phyloP scores from a whole-genome alignment of 2,113 vertebrate genomes.

The Ciconia maguari region DNA sequence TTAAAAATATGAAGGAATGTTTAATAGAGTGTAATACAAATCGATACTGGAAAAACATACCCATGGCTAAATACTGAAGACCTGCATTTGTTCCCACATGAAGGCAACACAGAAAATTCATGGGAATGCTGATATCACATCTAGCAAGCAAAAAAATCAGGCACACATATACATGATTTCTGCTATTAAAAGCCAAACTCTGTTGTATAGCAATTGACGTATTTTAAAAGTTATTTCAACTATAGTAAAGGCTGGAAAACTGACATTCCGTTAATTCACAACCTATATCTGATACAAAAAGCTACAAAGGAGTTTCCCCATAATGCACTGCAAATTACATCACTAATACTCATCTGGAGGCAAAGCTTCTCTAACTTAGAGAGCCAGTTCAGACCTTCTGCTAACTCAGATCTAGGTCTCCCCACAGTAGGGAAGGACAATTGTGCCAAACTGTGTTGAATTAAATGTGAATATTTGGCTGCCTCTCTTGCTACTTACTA shows the following conservation, averaged over 20 bases:
- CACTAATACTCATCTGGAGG: background rate
- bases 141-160: background rate
- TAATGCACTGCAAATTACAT: background rate
- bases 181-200: background rate
- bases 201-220: background rate
- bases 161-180: background rate
- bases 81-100: background rate
- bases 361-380: background rate
- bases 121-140: background rate
- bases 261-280: background rate
- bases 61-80: background rate
- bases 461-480: constrained; percentile 49
- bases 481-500: background rate
- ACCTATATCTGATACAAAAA: background rate
- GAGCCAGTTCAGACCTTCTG: constrained; percentile 21
- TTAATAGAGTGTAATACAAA: constrained; percentile 4
- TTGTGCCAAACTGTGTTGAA: constrained; percentile 36
- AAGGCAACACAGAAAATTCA: constrained; percentile 36
- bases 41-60: background rate
- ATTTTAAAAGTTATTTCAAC: background rate
- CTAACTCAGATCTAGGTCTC: constrained; percentile 22
- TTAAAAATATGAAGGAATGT: background rate
- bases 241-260: background rate
- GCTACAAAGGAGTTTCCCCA: background rate
- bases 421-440: constrained; percentile 9